Base-by-base conservation (phyloP, 1,140 invertebrate genomes). In the Drosophila malerkotliana region DNA sequence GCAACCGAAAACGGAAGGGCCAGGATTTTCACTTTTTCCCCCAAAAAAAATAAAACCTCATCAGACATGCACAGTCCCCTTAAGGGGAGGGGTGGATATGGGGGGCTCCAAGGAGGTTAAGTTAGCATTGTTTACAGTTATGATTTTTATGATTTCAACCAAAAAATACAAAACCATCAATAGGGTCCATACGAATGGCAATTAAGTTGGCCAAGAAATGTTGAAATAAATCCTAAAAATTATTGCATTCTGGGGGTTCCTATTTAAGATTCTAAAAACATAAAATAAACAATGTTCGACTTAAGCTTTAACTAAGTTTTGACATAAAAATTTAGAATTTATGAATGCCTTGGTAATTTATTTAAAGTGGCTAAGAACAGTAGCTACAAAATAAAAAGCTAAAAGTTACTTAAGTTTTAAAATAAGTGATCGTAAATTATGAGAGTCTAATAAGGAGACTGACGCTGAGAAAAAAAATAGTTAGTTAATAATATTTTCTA, bases 61-160 rank as follows among this genome's bases (percentile, higher is more conserved):
- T 88, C 83, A 88, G 83, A 88, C 83, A 88, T 88, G 83, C 83
- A 88, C 39, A 77, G 60, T 56, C 68, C 77, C 72, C 81, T 32
- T 12, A 55, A 52, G 60, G 3, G 48, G 60, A 1, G 48, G 54
- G 34, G 12, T 15, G 41, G 14, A 21, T 8, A 9, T 7, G 44
- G 44, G 10, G 15, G 18, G 26, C 5, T 28, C 26, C 26, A 10
- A 9, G n/a, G 14, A 14, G 41, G 4, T 6, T 41, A 41, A 45
- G 51, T 10, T 28, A 37, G 24, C 75, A 66, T 77, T 88, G 79
- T 88, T 88, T 77, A 77, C 68, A 77, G 60, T 77, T 88, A 71
- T 88, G 75, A 82, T 87, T 88, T 69, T 88, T 87, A 79, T 88
- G 83, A 87, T 83, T 87, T 87, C 69, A 79, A 52, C 74, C 32